Evolutionary conservation across 2,797 vertebrate species (phyloP), one percentile per base, ranked within the genome.

Genomic region (Microtus obscurus): DNA sequence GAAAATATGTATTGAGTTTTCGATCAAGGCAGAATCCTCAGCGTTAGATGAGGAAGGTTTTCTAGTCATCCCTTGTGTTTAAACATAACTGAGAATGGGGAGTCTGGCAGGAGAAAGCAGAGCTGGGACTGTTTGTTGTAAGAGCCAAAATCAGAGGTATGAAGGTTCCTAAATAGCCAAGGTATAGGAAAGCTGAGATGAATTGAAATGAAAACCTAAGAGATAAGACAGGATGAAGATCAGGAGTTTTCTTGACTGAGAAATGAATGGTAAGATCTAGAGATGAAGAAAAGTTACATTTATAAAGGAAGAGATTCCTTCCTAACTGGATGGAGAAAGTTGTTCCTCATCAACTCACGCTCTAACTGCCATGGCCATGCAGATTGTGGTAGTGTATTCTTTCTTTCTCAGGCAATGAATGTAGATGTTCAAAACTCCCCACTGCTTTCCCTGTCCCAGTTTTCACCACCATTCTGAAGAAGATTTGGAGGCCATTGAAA

Each of bases 1-100:
- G 74, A 83, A 83, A 91, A 78, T 94, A 78, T 78, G 79, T 94
- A 90, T 43, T 40, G 77, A 71, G 59, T 27, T 76, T 93, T 74
- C 59, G 9, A 88, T 88, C 77, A 92, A 53, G 19, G 25, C 37
- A 85, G 40, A 77, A 51, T 81, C 43, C 56, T 91, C 61, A 45
- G 67, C 71, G 92, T 45, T 95, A 45, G 56, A 9, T 13, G 82
- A 13, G 51, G 71, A 89, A 93, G 11, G 43, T 53, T 92, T 77
- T 56, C 37, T 83, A 61, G 37, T 80, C 37, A 14, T 82, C 21
- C 13, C 34, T 73, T 81, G 25, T 23, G 23, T 83, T 93, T 45
- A 73, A 77, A 6, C 59, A 37, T 92, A 77, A 82, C 48, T 87
- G 31, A 73, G 45, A 94, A 80, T 27, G 67, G 37, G 23, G 13